Evolutionary conservation across 2,888 invertebrate genomes (phyloP).

Genomic region (Apeira syringaria): DNA sequence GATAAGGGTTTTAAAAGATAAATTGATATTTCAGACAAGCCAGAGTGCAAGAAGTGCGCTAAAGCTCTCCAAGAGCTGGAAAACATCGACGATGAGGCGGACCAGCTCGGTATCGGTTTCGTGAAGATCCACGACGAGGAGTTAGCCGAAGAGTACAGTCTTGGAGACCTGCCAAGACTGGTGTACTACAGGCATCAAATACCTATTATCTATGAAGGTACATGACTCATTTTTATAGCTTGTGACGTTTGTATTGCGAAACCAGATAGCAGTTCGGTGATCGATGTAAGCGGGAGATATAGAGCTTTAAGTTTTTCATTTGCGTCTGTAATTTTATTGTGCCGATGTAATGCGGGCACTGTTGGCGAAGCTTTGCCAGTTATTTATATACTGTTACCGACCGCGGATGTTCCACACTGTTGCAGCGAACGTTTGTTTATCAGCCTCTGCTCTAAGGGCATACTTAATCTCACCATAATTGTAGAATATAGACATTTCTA

Average conservation of each 20-base stretch:
- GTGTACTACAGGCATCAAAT: conserved; percentile 97
- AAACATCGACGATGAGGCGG: conserved; percentile 97
- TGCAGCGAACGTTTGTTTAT: conserved; percentile 5
- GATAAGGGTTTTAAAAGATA: conserved; percentile 13
- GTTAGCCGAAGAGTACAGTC: conserved; percentile 95
- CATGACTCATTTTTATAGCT: conserved; percentile 59
- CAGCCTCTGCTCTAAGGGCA: too few relatives aligned
- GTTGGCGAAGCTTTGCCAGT: conserved; percentile 26
- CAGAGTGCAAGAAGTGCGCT: conserved; percentile 95
- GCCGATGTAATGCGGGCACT: conserved; percentile 29
- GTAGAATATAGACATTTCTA: too few relatives aligned
- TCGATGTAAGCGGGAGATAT: conserved; percentile 36
- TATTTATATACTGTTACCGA: conserved; percentile 29
- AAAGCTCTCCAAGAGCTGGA: conserved; percentile 95
- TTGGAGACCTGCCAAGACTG: conserved; percentile 93
- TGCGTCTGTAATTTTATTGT: conserved; percentile 25
- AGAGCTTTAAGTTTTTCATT: conserved; percentile 33
- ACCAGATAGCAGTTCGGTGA: conserved; percentile 41
- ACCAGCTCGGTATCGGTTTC: conserved; percentile 96
- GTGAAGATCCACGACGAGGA: conserved; percentile 97
- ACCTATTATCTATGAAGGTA: conserved; percentile 97
- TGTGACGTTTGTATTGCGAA: conserved; percentile 52
- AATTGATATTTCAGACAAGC: conserved; percentile 88
- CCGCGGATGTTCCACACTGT: conserved; percentile 5
- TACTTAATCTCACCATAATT: too few relatives aligned